A percentile compares a stretch with the other conserved stretches of the same genome.
Evolutionary conservation across 2,113 vertebrate species (phyloP).

Genomic region (Myodes glareolus): DNA sequence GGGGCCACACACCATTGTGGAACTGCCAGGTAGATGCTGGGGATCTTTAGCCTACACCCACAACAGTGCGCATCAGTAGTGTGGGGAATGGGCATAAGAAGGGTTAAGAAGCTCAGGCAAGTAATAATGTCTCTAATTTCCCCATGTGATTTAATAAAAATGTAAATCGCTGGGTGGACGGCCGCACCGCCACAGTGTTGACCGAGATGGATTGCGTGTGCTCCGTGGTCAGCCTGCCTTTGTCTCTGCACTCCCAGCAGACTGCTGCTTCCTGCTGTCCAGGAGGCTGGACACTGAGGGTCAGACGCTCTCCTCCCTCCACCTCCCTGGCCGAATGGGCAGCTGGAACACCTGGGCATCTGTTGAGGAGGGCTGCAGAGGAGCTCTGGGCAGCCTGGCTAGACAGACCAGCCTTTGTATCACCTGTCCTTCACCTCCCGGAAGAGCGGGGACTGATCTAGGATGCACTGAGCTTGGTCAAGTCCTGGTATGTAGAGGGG

Average conservation of each 20-base stretch:
- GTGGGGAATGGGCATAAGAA: background rate
- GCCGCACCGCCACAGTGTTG: slow-evolving; percentile 67
- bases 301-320: rapidly evolving
- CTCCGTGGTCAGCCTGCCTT: slow-evolving; percentile 78
- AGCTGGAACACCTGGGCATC: background rate
- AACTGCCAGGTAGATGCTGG: background rate
- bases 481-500: background rate
- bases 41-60: rapidly evolving
- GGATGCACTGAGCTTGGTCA: background rate
- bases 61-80: rapidly evolving
- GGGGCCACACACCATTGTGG: rapidly evolving
- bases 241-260: slow-evolving; percentile 69
- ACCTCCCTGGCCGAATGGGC: rapidly evolving
- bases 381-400: background rate
- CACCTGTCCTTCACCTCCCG: background rate
- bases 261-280: background rate
- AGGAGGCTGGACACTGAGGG: background rate
- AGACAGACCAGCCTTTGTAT: background rate
- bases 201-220: slow-evolving; percentile 76
- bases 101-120: slow-evolving; percentile 73
- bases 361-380: background rate
- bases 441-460: background rate
- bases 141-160: slow-evolving; percentile 87
- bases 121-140: slow-evolving; percentile 82
- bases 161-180: slow-evolving; percentile 80